These are phyloP conservation scores for Ursus arctos DNA, from an alignment of 2,113 vertebrate species.

Conservation along the genomic window DNA sequence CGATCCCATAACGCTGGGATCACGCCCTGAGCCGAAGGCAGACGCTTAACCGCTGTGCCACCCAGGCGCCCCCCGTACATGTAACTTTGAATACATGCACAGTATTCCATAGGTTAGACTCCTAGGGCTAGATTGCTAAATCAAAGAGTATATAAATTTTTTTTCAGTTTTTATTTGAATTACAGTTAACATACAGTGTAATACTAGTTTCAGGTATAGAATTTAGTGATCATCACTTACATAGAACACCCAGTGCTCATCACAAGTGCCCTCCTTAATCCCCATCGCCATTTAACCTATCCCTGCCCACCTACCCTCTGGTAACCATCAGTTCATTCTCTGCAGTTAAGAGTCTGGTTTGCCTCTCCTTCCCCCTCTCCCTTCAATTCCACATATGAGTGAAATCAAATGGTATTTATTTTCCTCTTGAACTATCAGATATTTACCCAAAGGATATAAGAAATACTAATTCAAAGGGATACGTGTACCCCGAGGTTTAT, in stretches of 20 bases:
- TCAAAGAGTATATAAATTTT: background rate
- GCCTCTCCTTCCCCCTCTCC: background rate
- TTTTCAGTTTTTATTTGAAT: background rate
- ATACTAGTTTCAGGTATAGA: background rate
- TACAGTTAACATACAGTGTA: background rate
- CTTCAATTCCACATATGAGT: background rate
- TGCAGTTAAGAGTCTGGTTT: background rate
- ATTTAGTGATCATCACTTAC: background rate
- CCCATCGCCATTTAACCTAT: background rate
- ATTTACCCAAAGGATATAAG: background rate
- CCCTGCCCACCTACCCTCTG: background rate
- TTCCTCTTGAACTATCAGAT: background rate
- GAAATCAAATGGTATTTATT: background rate
- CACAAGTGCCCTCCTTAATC: background rate
- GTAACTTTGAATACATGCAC: background rate
- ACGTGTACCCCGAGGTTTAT: background rate
- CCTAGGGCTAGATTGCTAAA: background rate
- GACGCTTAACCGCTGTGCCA: no score
- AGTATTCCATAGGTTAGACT: background rate
- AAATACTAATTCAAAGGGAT: background rate
- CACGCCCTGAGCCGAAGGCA: no score
- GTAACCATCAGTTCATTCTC: background rate
- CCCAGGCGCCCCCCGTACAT: no score
- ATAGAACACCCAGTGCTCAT: background rate
- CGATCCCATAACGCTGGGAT: no score